Conservation (phyloP, 2,113 vertebrate genomes). For the Castor canadensis region DNA sequence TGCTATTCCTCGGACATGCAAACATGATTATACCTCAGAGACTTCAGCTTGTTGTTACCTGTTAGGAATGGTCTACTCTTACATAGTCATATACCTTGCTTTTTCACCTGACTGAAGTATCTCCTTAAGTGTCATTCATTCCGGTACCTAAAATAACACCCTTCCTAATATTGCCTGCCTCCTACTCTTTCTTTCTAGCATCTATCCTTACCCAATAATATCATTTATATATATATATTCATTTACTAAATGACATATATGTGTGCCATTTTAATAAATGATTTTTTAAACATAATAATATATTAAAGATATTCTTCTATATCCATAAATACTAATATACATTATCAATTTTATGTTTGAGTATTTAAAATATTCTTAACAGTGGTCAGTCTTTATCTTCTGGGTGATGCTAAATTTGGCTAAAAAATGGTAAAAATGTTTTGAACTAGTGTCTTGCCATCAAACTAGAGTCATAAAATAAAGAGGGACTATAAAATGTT, state of each 20-base stretch:
- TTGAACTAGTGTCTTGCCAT: background rate
- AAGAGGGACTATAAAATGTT: background rate
- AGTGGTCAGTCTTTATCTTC: background rate
- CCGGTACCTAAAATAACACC: background rate
- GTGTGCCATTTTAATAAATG: background rate
- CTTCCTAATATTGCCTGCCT: background rate
- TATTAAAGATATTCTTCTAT: background rate
- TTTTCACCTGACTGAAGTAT: background rate
- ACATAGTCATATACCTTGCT: background rate
- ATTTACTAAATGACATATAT: background rate
- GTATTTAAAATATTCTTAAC: constrained; percentile 4
- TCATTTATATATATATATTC: background rate
- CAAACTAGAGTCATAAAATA: background rate
- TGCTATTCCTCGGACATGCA: no score
- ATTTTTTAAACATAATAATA: background rate
- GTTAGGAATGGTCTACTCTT: background rate
- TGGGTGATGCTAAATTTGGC: background rate
- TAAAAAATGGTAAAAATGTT: background rate
- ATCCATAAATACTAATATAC: background rate
- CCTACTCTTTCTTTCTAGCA: background rate
- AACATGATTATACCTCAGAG: background rate
- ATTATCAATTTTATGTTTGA: background rate
- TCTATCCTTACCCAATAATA: background rate
- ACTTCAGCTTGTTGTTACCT: background rate
- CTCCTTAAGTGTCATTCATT: background rate